Percentiles rank a stretch among this genome's conserved stretches.
phyloP scores from a whole-genome alignment of 2,888 invertebrate species.

The Cephus nigrinus region DNA sequence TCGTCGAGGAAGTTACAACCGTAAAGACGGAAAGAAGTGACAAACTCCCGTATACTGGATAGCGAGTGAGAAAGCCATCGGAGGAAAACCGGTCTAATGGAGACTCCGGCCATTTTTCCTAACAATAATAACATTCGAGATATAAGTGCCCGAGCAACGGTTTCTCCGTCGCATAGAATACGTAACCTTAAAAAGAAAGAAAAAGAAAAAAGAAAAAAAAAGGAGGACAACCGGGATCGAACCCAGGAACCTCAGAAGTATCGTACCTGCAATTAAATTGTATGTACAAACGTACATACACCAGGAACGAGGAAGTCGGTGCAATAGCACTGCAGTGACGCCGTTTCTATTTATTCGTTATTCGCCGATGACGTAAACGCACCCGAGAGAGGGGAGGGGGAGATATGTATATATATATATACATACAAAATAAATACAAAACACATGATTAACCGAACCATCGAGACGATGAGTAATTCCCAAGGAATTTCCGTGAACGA shows the following conservation, averaged over 20 bases:
- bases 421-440: constrained; percentile 13
- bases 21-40: background rate
- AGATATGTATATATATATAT: background rate
- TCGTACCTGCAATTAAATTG: background rate
- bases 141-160: background rate
- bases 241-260: background rate
- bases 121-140: background rate
- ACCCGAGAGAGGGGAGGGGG: background rate
- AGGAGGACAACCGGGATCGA: background rate
- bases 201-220: background rate
- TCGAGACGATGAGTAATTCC: background rate
- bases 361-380: background rate
- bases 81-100: background rate
- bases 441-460: constrained; percentile 1
- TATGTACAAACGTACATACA: background rate
- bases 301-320: background rate
- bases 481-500: background rate
- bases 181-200: background rate
- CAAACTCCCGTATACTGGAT: background rate
- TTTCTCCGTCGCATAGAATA: background rate
- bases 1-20: background rate
- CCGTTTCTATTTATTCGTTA: background rate
- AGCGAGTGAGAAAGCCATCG: background rate
- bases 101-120: background rate
- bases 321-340: background rate